A percentile compares a stretch with the other conserved stretches of the same genome.
These are phyloP conservation scores for Monomorium pharaonis DNA, from an alignment of 1,140 invertebrate species.

Conservation along the genomic window DNA sequence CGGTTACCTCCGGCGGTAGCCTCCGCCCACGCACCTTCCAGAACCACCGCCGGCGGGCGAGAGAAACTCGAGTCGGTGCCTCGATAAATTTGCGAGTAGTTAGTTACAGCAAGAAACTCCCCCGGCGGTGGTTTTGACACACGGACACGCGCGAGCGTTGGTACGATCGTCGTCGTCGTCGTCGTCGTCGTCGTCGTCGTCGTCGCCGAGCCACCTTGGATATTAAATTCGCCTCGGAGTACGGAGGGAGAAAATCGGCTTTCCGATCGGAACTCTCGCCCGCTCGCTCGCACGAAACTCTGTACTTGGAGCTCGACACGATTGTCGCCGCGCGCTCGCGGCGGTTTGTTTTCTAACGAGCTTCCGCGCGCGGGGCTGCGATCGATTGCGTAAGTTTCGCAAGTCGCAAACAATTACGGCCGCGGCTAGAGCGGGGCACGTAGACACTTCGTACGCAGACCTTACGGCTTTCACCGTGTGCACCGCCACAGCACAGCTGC, in stretches of 20 bases:
- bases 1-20: conserved; percentile 75
- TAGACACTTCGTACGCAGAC: neutral
- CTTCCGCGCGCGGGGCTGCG: conserved; percentile 21
- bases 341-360: conserved; percentile 46
- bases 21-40: conserved; percentile 64
- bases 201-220: conserved; percentile 20
- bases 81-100: conserved; percentile 84
- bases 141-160: conserved; percentile 24
- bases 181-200: neutral
- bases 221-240: conserved; percentile 54
- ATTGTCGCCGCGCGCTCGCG: conserved; percentile 34
- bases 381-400: conserved; percentile 50
- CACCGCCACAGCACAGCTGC: neutral
- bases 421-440: neutral
- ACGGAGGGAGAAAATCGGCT: conserved; percentile 52
- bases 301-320: conserved; percentile 15
- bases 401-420: conserved; percentile 47
- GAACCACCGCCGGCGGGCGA: conserved; percentile 70
- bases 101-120: conserved; percentile 83
- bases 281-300: conserved; percentile 15
- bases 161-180: conserved; percentile 12
- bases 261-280: conserved; percentile 46
- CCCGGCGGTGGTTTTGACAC: conserved; percentile 68
- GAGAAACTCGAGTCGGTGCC: conserved; percentile 80
- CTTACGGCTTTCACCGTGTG: neutral